Evolutionary conservation across 1,140 invertebrate genomes (phyloP), one percentile per base, ranked within the genome.

Genomic region (Rhyzopertha dominica): DNA sequence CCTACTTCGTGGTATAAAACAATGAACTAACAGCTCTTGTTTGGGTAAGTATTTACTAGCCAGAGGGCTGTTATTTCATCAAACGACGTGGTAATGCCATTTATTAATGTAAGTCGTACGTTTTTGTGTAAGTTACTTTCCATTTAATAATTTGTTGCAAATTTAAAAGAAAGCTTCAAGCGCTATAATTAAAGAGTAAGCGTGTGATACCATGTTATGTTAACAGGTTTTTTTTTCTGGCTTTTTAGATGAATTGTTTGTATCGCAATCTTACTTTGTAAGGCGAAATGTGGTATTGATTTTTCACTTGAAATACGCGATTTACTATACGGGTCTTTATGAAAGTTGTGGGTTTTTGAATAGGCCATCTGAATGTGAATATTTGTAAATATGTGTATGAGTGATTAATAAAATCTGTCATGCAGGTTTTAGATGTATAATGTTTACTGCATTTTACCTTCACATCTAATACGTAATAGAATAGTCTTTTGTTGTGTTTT

Each of bases 371-470:
- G 49, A 65, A 65, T 65, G 63, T 63, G 59, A 61, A 65, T 63
- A 65, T 58, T 58, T 63, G 61, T 63, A 65, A 63, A 63, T 63
- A 63, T 65, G 63, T 65, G 63, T 65, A 65, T 51, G 62, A 61
- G 61, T 59, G 54, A 59, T 55, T 47, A 65, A 63, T 63, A 63
- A 63, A 65, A 59, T 60, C 56, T 61, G 54, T 53, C 42, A 49
- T 47, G 44, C 54, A 57, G 56, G 48, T 52, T 59, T 56, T 59
- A 53, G 46, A 55, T 50, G n/a, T n/a, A n/a, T n/a, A n/a, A n/a
- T n/a, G n/a, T n/a, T n/a, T n/a, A n/a, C n/a, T n/a, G n/a, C n/a
- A n/a, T n/a, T n/a, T n/a, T n/a, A n/a, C n/a, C n/a, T n/a, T n/a
- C n/a, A n/a, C n/a, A n/a, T n/a, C n/a, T n/a, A n/a, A n/a, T n/a